A percentile compares a stretch with the other conserved stretches of the same genome.
phyloP scores from a whole-genome alignment of 2,888 invertebrate species.

The Octonoba sinensis region DNA sequence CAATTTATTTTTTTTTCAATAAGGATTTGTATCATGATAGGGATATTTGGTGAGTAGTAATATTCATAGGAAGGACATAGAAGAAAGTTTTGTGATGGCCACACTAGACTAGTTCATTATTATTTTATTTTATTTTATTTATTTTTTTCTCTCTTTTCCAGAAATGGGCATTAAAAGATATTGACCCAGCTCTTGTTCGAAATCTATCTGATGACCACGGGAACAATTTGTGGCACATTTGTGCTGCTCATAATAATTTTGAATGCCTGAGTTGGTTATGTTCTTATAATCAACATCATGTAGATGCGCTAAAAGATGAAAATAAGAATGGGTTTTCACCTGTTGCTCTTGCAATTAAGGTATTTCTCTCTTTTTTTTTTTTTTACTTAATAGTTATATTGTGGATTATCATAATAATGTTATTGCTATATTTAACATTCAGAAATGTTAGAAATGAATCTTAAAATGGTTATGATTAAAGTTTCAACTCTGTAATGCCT shows the following conservation, averaged over 20 bases:
- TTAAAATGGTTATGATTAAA: not conserved
- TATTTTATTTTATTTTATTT: not conserved
- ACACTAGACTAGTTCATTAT: too few species aligned
- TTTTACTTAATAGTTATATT: too few species aligned
- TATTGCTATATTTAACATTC: too few species aligned
- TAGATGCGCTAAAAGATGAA: constrained; percentile 70
- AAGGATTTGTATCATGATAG: too few species aligned
- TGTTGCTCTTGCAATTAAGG: constrained; percentile 70
- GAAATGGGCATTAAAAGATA: constrained; percentile 69
- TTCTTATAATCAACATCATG: constrained; percentile 68
- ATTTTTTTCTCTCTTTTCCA: constrained; percentile 45
- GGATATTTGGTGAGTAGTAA: too few species aligned
- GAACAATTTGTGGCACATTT: constrained; percentile 71
- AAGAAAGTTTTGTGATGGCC: too few species aligned
- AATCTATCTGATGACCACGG: constrained; percentile 71
- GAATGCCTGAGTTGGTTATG: constrained; percentile 70
- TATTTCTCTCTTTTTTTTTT: constrained; percentile 48
- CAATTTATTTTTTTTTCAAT: too few species aligned
- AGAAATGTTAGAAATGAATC: too few species aligned
- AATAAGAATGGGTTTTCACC: constrained; percentile 71
- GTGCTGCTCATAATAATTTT: constrained; percentile 70
- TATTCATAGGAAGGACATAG: too few species aligned
- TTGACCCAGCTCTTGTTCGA: constrained; percentile 71
- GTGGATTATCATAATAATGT: too few species aligned
- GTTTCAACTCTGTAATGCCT: too few species aligned